Conservation (phyloP, 1,140 invertebrate genomes). For the Aricia agestis region DNA sequence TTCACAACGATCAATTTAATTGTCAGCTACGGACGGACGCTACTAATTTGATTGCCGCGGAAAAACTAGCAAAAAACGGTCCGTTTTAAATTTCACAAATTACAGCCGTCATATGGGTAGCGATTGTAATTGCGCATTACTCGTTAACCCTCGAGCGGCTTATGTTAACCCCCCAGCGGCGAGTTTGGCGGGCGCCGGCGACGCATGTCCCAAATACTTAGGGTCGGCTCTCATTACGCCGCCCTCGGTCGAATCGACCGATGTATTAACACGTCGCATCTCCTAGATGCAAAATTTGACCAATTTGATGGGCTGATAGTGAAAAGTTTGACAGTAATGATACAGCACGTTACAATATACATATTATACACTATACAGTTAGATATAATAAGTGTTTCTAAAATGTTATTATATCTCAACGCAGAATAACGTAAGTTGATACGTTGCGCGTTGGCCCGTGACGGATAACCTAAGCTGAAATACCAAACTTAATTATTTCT, state of each 20-base stretch:
- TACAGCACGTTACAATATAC: background rate
- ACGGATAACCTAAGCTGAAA: too few relatives aligned
- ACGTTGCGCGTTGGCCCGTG: too few relatives aligned
- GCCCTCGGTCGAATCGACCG: constrained; percentile 46
- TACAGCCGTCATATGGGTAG: constrained; percentile 32
- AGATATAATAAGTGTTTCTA: too few relatives aligned
- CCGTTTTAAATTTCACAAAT: constrained; percentile 11
- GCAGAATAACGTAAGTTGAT: too few relatives aligned
- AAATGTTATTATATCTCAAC: too few relatives aligned
- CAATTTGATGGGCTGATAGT: background rate
- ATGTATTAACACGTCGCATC: constrained; percentile 59
- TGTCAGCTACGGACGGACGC: too few relatives aligned
- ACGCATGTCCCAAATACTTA: constrained; percentile 75
- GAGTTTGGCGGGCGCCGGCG: constrained; percentile 70
- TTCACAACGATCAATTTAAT: too few relatives aligned
- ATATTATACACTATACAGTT: too few relatives aligned
- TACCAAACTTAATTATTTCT: too few relatives aligned
- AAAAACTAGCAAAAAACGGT: background rate
- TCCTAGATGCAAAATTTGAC: background rate
- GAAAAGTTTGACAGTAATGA: background rate
- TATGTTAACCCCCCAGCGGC: constrained; percentile 30
- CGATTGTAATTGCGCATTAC: constrained; percentile 44
- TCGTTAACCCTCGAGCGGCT: constrained; percentile 44
- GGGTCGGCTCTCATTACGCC: constrained; percentile 68
- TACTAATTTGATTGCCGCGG: background rate